A percentile compares a stretch with the other conserved stretches of the same genome.
phyloP scores from a whole-genome alignment of 1,140 invertebrate species.

The Panagrolaimus sp. region DNA sequence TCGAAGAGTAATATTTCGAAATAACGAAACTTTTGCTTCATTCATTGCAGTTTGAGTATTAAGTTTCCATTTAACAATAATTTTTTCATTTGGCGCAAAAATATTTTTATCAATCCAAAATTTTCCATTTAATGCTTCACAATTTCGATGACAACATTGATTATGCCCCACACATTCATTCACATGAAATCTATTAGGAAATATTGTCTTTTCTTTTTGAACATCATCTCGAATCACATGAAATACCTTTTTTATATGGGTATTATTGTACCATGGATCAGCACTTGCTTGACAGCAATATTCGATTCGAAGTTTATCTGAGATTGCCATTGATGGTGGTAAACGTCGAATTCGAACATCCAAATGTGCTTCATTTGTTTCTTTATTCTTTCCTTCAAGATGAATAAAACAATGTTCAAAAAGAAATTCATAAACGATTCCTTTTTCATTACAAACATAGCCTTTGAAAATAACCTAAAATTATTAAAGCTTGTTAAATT shows the following conservation, averaged over 20 bases:
- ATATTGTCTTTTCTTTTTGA: not conserved
- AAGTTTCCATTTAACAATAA: conserved; percentile 31
- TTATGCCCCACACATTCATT: conserved; percentile 36
- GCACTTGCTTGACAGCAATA: conserved; percentile 29
- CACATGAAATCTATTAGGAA: conserved; percentile 13
- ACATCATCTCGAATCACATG: conserved; percentile 23
- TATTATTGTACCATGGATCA: conserved; percentile 31
- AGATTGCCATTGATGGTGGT: conserved; percentile 29
- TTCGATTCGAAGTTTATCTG: conserved; percentile 22
- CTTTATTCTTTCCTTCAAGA: conserved; percentile 23
- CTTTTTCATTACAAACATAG: conserved; percentile 5
- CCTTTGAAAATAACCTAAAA: conserved; percentile 5
- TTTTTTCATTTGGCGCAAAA: conserved; percentile 22
- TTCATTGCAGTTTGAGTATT: conserved; percentile 20
- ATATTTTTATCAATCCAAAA: conserved; percentile 27
- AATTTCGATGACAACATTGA: conserved; percentile 26
- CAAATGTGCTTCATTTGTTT: conserved; percentile 20
- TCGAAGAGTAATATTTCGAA: not conserved
- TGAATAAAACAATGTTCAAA: conserved; percentile 34
- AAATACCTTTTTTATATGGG: conserved; percentile 32
- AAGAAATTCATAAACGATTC: conserved; percentile 34
- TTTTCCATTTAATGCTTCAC: conserved; percentile 31
- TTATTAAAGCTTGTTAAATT: not conserved
- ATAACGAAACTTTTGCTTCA: conserved; percentile 22
- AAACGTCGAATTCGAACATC: conserved; percentile 36